Conservation (phyloP, 2,113 vertebrate genomes). For the Patagioenas fasciata region DNA sequence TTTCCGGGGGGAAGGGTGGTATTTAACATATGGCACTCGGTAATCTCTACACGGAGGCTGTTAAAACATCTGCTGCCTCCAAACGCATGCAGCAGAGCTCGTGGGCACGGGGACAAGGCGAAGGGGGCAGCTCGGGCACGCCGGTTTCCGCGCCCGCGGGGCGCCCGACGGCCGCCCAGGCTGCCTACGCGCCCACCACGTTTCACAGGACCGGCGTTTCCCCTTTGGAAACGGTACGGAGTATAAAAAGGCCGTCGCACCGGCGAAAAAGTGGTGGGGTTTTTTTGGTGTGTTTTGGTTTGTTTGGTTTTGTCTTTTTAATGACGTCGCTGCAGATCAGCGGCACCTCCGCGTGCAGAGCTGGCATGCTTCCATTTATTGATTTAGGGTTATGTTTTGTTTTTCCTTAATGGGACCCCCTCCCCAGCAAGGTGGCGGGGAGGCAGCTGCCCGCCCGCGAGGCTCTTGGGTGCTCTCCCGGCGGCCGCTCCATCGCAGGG, state of each 20-base stretch:
- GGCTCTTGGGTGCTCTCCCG: neutral
- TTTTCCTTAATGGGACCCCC: neutral
- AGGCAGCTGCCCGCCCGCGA: neutral
- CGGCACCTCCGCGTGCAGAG: neutral
- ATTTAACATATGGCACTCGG: conserved; percentile 57
- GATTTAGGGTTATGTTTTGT: neutral
- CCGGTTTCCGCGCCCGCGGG: neutral
- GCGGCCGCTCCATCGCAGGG: neutral
- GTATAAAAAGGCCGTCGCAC: neutral
- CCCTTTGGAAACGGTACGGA: neutral
- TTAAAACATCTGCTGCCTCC: conserved; percentile 34
- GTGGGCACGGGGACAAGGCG: neutral
- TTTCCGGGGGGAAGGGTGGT: neutral
- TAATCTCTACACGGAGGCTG: conserved; percentile 16
- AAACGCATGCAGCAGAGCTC: neutral
- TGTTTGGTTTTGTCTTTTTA: rapidly evolving
- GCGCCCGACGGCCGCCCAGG: neutral
- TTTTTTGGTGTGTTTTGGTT: neutral
- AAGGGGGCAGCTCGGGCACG: neutral
- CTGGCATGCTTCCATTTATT: neutral
- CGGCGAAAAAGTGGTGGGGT: neutral
- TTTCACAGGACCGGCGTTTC: neutral
- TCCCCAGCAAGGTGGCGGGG: neutral
- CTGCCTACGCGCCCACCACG: neutral
- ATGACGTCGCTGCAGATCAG: neutral